Evolutionary conservation across 2,888 invertebrate species (phyloP), one percentile per base, ranked within the genome.

Genomic region (Desoria tigrina): DNA sequence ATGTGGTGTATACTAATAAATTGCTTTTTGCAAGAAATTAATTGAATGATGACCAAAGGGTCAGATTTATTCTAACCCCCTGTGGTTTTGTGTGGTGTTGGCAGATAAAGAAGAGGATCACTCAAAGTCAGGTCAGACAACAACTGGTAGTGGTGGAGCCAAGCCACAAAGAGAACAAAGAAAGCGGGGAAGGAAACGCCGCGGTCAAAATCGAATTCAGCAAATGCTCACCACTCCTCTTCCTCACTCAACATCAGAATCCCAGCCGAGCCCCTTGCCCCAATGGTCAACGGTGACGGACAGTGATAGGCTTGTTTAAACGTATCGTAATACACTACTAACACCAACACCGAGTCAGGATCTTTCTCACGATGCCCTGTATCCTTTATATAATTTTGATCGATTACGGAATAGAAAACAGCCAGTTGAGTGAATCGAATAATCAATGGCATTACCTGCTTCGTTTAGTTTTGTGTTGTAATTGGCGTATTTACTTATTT

Each of bases 91-190:
- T 68, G 55, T 69, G 65, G 39, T 59, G 54, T 62, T 65, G 51
- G 71, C 71, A 71, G 71, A 71, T 66, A 71, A 71, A 66, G 68
- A 71, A 61, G 68, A 71, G 61, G 69, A 66, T 51, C 64, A 62
- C 59, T 66, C 60, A 60, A 68, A 71, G 60, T 63, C 63, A 63
- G 57, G 50, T 57, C 56, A 57, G 42, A 61, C 69, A 42, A 71
- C 68, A 57, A 32, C 69, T 61, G 69, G 60, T 62, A 61, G 60
- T 42, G 65, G 64, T 51, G 70, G 69, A 66, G 64, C 66, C 24
- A 66, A 68, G 61, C 71, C 71, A 23, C 71, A 71, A 50, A 66
- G 69, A 67, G 71, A 71, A 50, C 71, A 69, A 67, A 68, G 71
- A 63, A 68, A 61, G 57, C 68, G 57, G 53, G 53, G 68, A 68